Evolutionary conservation across 2,797 vertebrate species (phyloP), one percentile per base, ranked within the genome.

Genomic region (Decapterus maruadsi): DNA sequence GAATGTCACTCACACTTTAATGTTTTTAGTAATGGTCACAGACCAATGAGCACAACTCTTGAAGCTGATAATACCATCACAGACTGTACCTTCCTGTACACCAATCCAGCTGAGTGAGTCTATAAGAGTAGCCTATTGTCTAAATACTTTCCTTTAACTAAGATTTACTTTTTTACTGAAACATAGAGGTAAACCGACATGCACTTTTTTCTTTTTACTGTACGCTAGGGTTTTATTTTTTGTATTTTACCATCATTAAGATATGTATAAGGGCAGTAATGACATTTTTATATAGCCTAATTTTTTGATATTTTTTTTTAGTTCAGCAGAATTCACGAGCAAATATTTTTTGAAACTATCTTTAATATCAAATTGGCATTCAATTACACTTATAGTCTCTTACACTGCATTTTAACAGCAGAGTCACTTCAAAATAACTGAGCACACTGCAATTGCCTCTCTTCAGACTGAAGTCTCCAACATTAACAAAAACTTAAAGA

Each of bases 21-120:
- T 36, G 17, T 46, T 75, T 12, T 64, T 65, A 40, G 19, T 60
- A 19, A 62, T 14, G 6, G 22, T 54, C 51, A 53, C 51, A 26
- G 51, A 26, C 2, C 22, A 53, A 26, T 53, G 20, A 53, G 51
- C 20, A 26, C 51, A 26, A 26, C 51, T 26, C 50, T 22, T 22
- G 22, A 11, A 51, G 48, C n/a, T 20, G 8, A 22, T 22, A 51
- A 51, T 4, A 51, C 1, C n/a, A 20, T 5, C n/a, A 51, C 46
- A 20, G 46, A 50, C 19, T 4, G 20, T 51, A 50, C n/a, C 20
- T 51, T 22, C 8, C 10, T 26, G 26, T 26, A 51, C 48, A 51
- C n/a, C 48, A 22, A 20, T 51, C 8, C 20, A 22, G n/a, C 9
- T 51, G 50, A 51, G n/a, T 22, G 22, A 51, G 10, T 11, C 5